These are phyloP conservation scores for Bovichtus diacanthus DNA, from an alignment of 2,797 vertebrate species.

Conservation along the genomic window DNA sequence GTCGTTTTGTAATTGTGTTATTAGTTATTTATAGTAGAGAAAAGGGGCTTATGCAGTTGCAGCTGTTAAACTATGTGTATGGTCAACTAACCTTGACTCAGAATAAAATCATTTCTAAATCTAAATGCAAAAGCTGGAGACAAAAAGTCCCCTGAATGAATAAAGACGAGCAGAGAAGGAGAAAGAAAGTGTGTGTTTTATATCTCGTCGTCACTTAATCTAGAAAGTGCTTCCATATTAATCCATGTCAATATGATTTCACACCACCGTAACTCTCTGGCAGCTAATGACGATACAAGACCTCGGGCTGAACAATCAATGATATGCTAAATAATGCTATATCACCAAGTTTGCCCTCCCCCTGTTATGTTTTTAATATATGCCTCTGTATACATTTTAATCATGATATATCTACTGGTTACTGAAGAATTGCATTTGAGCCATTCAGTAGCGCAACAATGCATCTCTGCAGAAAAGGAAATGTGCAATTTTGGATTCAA, in stretches of 20 bases:
- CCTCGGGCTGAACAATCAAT: conserved; percentile 42
- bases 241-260: conserved; percentile 67
- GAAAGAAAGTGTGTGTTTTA: conserved; percentile 23
- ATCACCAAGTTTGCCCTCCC: conserved; percentile 38
- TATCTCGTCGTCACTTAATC: conserved; percentile 50
- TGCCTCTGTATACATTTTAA: conserved; percentile 19
- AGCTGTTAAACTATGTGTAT: neutral
- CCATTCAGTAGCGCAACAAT: conserved; percentile 10
- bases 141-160: neutral
- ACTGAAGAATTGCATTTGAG: neutral
- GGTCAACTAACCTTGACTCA: neutral
- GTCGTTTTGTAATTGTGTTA: neutral
- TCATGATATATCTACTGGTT: conserved; percentile 12
- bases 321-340: conserved; percentile 54
- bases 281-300: conserved; percentile 42
- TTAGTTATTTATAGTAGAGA: neutral
- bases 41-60: neutral
- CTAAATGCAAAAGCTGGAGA: neutral
- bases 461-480: conserved; percentile 34
- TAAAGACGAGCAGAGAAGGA: neutral
- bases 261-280: conserved; percentile 40
- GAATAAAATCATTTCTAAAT: neutral
- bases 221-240: conserved; percentile 53
- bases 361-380: conserved; percentile 19
- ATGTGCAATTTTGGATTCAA: conserved; percentile 39